These are phyloP conservation scores for Protobothrops flavoviridis DNA, from an alignment of 2,113 vertebrate genomes.

Conservation along the genomic window DNA sequence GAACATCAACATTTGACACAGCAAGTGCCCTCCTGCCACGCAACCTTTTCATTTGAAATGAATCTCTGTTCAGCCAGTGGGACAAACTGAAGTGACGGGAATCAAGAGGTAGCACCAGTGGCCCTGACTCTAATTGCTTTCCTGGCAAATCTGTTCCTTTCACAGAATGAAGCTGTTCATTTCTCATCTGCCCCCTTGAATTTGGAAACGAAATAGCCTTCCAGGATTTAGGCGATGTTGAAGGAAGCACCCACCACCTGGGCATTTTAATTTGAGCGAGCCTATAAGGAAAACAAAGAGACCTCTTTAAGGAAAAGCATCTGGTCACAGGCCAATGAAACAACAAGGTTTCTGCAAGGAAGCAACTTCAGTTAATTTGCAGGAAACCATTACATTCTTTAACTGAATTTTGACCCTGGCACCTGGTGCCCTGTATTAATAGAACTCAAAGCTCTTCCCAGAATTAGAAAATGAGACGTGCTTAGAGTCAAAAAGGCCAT, in stretches of 20 bases:
- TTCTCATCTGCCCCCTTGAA: slow-evolving; percentile 17
- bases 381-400: neutral
- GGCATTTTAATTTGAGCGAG: neutral
- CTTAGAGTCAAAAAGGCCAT: neutral
- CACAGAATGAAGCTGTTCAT: neutral
- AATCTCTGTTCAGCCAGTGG: neutral
- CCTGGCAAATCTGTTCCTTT: accelerated
- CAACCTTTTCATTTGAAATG: slow-evolving; percentile 10
- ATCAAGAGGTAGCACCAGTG: neutral
- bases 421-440: neutral
- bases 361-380: neutral
- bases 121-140: neutral
- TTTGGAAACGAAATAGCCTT: neutral
- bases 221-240: neutral
- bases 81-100: neutral
- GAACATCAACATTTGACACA: neutral
- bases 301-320: neutral
- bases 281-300: neutral
- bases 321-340: neutral
- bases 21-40: neutral
- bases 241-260: neutral
- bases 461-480: neutral
- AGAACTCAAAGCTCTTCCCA: neutral
- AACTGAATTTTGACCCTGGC: neutral
- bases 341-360: neutral